These are phyloP conservation scores for Notamacropus eugenii DNA, from an alignment of 2,797 vertebrate species.

Conservation along the genomic window DNA sequence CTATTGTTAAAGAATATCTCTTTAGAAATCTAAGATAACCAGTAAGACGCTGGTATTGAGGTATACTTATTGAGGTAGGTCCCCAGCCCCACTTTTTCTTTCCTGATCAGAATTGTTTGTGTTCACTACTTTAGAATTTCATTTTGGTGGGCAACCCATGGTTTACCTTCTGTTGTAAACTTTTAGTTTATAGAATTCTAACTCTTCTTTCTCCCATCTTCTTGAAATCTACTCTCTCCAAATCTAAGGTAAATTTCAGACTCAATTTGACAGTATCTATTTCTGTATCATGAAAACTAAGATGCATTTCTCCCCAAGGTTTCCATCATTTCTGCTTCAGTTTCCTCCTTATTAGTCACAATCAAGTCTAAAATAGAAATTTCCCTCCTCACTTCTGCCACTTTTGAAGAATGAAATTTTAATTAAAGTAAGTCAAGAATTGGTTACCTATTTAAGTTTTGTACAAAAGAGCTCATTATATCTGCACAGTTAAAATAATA, in stretches of 20 bases:
- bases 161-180: not conserved
- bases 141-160: not conserved
- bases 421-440: not conserved
- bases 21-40: not conserved
- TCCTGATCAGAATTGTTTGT: not conserved
- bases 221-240: not conserved
- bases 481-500: not conserved
- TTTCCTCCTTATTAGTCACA: not conserved
- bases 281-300: slow-evolving; percentile 42
- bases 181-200: not conserved
- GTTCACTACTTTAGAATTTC: not conserved
- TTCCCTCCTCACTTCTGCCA: not conserved
- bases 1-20: too few species aligned
- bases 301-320: not conserved
- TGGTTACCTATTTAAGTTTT: not conserved
- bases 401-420: not conserved
- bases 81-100: not conserved
- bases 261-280: not conserved
- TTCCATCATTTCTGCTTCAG: not conserved
- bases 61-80: not conserved
- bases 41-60: not conserved
- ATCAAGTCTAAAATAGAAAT: not conserved
- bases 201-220: not conserved
- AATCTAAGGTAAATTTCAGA: not conserved
- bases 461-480: not conserved